Conservation (phyloP, 1,140 invertebrate species). For the Dreissena rostriformis region DNA sequence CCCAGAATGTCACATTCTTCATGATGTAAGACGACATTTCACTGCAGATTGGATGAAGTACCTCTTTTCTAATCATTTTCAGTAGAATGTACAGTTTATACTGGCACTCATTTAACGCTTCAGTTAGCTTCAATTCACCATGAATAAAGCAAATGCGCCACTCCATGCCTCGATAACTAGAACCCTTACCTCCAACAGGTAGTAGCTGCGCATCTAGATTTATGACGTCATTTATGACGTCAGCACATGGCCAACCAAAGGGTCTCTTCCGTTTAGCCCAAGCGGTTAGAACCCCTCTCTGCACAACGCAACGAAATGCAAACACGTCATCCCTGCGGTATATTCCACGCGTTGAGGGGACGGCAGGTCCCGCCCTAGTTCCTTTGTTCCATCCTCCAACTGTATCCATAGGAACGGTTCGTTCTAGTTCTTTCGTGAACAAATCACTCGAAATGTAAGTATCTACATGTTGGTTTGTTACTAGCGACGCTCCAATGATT, state of each 20-base stretch:
- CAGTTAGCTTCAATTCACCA: background rate
- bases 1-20: slow-evolving; percentile 37
- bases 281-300: background rate
- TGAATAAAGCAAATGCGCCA: slow-evolving; percentile 29
- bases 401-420: background rate
- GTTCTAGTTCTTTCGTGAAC: slow-evolving; percentile 10
- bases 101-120: slow-evolving; percentile 12
- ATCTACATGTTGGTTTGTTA: background rate
- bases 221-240: slow-evolving; percentile 3
- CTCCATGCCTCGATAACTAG: background rate
- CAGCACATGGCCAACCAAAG: slow-evolving; percentile 1
- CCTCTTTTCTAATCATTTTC: slow-evolving; percentile 1
- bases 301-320: slow-evolving; percentile 3
- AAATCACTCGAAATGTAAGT: slow-evolving; percentile 29
- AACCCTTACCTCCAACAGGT: background rate
- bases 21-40: slow-evolving; percentile 24
- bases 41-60: background rate
- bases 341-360: slow-evolving; percentile 2
- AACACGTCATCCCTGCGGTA: slow-evolving; percentile 16
- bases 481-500: background rate
- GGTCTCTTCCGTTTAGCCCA: background rate
- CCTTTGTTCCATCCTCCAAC: slow-evolving; percentile 18
- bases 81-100: slow-evolving; percentile 20
- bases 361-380: background rate
- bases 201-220: slow-evolving; percentile 2